Evolutionary conservation across 1,140 invertebrate species (phyloP).

Genomic region (Leptoteleia sp.): DNA sequence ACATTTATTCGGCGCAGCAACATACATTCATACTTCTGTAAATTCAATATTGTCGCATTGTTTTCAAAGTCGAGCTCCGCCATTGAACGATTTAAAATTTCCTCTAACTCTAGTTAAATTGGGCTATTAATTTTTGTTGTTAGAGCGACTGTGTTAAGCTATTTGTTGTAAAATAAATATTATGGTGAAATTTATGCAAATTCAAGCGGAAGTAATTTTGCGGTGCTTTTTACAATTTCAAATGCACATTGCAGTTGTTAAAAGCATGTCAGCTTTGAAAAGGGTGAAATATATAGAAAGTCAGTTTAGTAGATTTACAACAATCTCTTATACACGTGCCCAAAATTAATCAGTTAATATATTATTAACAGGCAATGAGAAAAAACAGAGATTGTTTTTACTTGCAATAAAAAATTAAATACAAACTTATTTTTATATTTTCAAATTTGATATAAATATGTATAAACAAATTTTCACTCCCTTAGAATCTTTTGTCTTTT

Average conservation of each 20-base stretch:
- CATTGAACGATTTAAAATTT: too few relatives aligned
- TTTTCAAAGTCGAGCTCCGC: constrained; percentile 48
- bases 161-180: constrained; percentile 7
- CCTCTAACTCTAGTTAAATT: constrained; percentile 12
- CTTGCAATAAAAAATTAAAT: too few relatives aligned
- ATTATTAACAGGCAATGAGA: too few relatives aligned
- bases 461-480: too few relatives aligned
- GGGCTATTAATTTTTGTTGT: constrained; percentile 14
- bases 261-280: constrained; percentile 15
- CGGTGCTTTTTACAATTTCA: constrained; percentile 7
- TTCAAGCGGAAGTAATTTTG: constrained; percentile 9
- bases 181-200: constrained; percentile 9
- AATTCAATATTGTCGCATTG: constrained; percentile 56
- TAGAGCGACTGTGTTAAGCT: constrained; percentile 5
- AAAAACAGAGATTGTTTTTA: too few relatives aligned
- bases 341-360: too few relatives aligned
- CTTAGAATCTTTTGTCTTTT: too few relatives aligned
- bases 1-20: constrained; percentile 33
- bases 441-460: too few relatives aligned
- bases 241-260: constrained; percentile 6
- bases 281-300: too few relatives aligned
- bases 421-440: too few relatives aligned
- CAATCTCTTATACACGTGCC: too few relatives aligned
- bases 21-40: constrained; percentile 22
- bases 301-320: too few relatives aligned